Percentiles rank a stretch among this genome's conserved stretches.
Conservation (phyloP, 1,140 invertebrate species). For the Lucilia sericata region DNA sequence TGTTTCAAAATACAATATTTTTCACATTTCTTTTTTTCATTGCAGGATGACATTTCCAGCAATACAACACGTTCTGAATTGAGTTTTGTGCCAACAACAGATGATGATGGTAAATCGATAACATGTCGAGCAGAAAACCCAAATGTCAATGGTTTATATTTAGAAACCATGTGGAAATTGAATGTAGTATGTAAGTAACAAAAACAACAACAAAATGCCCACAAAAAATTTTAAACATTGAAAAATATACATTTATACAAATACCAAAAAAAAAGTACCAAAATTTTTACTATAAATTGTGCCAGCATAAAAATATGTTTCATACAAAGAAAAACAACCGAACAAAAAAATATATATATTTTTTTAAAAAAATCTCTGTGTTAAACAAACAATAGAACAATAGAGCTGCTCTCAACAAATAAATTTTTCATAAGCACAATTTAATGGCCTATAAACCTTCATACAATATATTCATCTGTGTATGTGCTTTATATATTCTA, state of each 20-base stretch:
- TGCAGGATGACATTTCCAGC: conserved; percentile 79
- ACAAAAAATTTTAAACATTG: conserved; percentile 1
- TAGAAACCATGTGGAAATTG: conserved; percentile 87
- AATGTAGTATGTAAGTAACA: conserved; percentile 69
- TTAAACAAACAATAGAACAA: conserved; percentile 21
- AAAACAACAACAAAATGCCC: not conserved
- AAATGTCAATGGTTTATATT: conserved; percentile 81
- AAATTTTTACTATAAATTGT: not conserved
- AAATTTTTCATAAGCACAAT: conserved; percentile 25
- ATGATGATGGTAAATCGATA: conserved; percentile 87
- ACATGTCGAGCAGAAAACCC: conserved; percentile 90
- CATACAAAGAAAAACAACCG: not conserved
- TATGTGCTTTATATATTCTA: not conserved
- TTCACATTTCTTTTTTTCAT: conserved; percentile 33
- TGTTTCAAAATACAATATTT: not conserved
- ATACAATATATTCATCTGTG: not conserved
- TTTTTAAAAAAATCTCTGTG: not conserved
- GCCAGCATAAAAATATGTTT: not conserved
- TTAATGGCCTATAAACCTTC: conserved; percentile 25
- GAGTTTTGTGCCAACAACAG: conserved; percentile 84
- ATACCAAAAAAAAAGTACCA: not conserved
- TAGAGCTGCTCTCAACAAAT: not conserved
- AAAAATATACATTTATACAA: not conserved
- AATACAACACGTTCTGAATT: conserved; percentile 88
- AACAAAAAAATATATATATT: not conserved